These are phyloP conservation scores for Trichechus manatus DNA, from an alignment of 2,113 vertebrate species.

Conservation along the genomic window DNA sequence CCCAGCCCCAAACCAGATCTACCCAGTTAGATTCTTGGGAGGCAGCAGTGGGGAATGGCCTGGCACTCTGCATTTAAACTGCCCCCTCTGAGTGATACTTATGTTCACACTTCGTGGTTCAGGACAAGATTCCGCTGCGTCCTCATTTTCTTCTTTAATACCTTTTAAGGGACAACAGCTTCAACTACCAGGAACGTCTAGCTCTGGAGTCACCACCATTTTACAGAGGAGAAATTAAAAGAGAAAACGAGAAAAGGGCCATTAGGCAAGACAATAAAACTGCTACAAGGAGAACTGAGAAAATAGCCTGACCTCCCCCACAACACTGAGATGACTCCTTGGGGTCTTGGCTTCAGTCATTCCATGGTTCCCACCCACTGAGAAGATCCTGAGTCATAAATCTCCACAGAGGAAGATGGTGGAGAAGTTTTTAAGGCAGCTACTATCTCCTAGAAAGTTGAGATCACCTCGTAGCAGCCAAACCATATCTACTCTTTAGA, in stretches of 20 bases:
- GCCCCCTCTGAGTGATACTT: not conserved
- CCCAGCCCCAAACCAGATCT: not conserved
- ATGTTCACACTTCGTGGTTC: not conserved
- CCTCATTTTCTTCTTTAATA: conserved; percentile 8
- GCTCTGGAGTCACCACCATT: not conserved
- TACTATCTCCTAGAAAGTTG: not conserved
- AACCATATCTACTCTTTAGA: not conserved
- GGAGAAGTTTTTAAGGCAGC: not conserved
- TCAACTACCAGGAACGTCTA: not conserved
- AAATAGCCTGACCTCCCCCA: not conserved
- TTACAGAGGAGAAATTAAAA: conserved; percentile 23
- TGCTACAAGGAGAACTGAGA: not conserved
- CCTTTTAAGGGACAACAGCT: not conserved
- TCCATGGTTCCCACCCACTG: not conserved
- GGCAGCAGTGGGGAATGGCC: not conserved
- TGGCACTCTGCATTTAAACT: not conserved
- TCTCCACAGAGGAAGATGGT: not conserved
- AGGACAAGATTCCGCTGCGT: not conserved
- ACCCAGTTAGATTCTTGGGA: not conserved
- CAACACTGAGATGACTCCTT: not conserved
- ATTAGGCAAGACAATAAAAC: not conserved
- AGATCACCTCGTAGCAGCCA: not conserved
- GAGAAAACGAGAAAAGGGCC: not conserved
- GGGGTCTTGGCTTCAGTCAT: not conserved
- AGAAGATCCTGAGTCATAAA: not conserved